phyloP scores from a whole-genome alignment of 2,113 vertebrate genomes.

The Solenodon paradoxus region DNA sequence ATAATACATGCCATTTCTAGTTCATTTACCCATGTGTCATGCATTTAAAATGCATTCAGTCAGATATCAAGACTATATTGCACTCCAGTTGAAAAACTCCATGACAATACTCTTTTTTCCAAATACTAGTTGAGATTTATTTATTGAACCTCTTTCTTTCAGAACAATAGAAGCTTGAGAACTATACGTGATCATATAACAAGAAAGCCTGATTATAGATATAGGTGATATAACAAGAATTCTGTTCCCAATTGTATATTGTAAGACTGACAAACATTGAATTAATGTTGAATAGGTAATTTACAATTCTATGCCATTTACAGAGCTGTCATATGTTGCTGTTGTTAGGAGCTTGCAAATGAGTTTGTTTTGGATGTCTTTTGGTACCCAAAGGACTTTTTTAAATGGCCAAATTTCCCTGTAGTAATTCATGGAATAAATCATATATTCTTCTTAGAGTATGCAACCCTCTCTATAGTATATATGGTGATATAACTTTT shows the following conservation, averaged over 20 bases:
- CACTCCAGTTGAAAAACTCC: neutral
- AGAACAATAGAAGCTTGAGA: slow-evolving; percentile 9
- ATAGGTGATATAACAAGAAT: slow-evolving; percentile 3
- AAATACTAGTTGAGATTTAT: slow-evolving; percentile 7
- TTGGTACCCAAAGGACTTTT: neutral
- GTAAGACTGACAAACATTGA: neutral
- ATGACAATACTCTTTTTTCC: slow-evolving; percentile 6
- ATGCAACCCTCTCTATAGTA: neutral
- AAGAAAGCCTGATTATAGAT: slow-evolving; percentile 11
- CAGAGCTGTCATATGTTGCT: slow-evolving; percentile 14
- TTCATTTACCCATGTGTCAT: neutral
- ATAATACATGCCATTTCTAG: neutral
- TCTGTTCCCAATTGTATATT: neutral
- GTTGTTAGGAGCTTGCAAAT: neutral
- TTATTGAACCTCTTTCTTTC: slow-evolving; percentile 14
- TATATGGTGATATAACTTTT: neutral
- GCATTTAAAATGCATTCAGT: slow-evolving; percentile 5
- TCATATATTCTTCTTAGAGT: neutral
- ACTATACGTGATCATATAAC: neutral
- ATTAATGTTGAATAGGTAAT: slow-evolving; percentile 24
- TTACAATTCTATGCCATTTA: neutral
- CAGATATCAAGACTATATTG: slow-evolving; percentile 23
- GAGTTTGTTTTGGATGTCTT: slow-evolving; percentile 3
- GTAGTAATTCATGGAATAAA: slow-evolving; percentile 4
- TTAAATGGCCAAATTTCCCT: neutral